Percentiles rank a stretch among this genome's conserved stretches.
Conservation (phyloP, 2,113 vertebrate genomes). For the Strigops habroptila region DNA sequence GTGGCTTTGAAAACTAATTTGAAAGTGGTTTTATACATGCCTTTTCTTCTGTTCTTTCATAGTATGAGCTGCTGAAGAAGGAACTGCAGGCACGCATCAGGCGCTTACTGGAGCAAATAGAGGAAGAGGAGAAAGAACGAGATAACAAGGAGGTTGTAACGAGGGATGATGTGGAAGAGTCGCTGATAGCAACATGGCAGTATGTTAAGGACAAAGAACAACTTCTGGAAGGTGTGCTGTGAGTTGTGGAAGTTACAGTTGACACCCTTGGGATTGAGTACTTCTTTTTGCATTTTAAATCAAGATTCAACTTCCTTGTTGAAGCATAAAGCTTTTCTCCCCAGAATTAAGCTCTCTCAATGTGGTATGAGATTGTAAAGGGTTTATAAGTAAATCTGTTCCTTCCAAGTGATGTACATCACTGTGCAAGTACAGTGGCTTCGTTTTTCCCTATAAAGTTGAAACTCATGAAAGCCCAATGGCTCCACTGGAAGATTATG, state of each 20-base stretch:
- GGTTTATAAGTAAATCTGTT: background rate
- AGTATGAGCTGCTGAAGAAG: constrained; percentile 69
- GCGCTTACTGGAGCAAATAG: constrained; percentile 55
- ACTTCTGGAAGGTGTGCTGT: constrained; percentile 72
- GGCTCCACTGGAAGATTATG: background rate
- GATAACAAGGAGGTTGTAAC: constrained; percentile 53
- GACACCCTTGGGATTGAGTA: background rate
- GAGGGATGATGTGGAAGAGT: constrained; percentile 73
- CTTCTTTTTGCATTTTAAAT: background rate
- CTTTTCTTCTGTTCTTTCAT: background rate
- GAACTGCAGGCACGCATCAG: constrained; percentile 63
- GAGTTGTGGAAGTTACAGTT: background rate
- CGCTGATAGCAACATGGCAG: constrained; percentile 69
- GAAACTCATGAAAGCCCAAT: background rate
- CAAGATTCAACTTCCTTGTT: background rate
- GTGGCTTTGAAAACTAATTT: background rate
- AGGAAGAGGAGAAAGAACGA: constrained; percentile 56
- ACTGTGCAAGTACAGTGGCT: background rate
- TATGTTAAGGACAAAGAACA: constrained; percentile 70
- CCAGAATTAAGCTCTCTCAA: background rate
- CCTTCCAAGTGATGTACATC: background rate
- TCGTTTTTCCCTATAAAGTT: background rate
- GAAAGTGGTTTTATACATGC: background rate
- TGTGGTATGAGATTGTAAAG: background rate
- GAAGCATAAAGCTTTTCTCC: background rate